Evolutionary conservation across 2,888 invertebrate genomes (phyloP).

Genomic region (Sphaerophoria taeniata): DNA sequence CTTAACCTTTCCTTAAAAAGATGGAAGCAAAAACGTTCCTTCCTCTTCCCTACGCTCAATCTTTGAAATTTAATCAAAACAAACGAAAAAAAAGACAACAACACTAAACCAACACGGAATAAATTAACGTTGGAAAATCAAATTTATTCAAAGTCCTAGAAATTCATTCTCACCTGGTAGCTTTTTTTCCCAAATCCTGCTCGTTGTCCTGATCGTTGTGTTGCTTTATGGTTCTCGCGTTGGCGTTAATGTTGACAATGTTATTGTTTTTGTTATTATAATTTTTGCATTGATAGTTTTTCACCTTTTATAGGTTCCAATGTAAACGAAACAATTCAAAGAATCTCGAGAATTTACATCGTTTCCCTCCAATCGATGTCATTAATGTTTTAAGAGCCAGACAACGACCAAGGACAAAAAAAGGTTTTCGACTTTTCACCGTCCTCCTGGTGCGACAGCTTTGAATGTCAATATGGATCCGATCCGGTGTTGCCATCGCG

Average conservation of each 20-base stretch:
- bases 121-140: constrained; percentile 28
- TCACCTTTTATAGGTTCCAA: constrained; percentile 25
- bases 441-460: background rate
- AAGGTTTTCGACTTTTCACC: constrained; percentile 4
- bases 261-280: background rate
- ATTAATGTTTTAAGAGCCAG: constrained; percentile 50
- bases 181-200: too few relatives aligned
- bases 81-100: constrained; percentile 5
- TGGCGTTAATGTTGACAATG: too few relatives aligned
- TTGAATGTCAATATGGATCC: constrained; percentile 12
- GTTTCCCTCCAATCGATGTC: constrained; percentile 47
- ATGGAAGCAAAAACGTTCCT: background rate
- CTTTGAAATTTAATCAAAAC: constrained; percentile 25
- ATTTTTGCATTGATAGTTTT: background rate
- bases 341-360: constrained; percentile 36
- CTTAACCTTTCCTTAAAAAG: background rate
- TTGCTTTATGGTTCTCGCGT: background rate
- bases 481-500: background rate
- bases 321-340: constrained; percentile 39
- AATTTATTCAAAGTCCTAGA: constrained; percentile 10
- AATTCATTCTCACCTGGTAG: constrained; percentile 1
- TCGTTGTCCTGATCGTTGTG: too few relatives aligned
- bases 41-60: background rate
- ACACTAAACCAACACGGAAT: constrained; percentile 1
- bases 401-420: background rate